phyloP scores from a whole-genome alignment of 2,888 invertebrate genomes.

The Drosophila greeni region DNA sequence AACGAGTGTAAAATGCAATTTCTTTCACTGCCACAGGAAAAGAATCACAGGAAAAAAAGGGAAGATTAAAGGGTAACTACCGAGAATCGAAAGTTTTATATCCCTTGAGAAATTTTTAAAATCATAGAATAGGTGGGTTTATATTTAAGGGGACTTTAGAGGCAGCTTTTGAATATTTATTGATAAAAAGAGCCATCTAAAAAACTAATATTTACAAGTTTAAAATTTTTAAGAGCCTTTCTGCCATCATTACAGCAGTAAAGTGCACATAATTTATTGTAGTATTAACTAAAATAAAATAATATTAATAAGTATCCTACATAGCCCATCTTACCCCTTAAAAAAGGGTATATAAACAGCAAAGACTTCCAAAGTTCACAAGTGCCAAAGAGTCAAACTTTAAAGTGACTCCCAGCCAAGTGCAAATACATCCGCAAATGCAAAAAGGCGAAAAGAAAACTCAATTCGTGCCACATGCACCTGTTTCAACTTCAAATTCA shows the following conservation, averaged over 20 bases:
- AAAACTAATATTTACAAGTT: neutral
- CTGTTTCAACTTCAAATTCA: constrained; percentile 65
- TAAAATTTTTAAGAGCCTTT: fast-evolving
- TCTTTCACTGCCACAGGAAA: constrained; percentile 54
- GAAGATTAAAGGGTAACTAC: neutral
- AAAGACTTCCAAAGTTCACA: constrained; percentile 25
- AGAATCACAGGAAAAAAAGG: neutral
- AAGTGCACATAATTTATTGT: neutral
- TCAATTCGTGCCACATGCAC: constrained; percentile 50
- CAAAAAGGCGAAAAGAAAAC: constrained; percentile 4
- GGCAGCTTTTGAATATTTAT: no score
- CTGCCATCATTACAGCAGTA: neutral
- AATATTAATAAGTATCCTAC: neutral
- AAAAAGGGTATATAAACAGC: neutral
- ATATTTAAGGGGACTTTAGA: no score
- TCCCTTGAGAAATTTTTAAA: neutral
- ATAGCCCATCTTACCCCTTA: neutral
- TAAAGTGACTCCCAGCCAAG: constrained; percentile 42
- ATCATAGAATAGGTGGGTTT: neutral
- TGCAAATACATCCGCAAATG: constrained; percentile 2
- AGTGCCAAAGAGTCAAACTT: constrained; percentile 14
- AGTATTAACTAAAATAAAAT: no score
- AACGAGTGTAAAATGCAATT: constrained; percentile 58
- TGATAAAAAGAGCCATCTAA: no score
- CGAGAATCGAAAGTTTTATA: neutral